Conservation (phyloP, 2,797 vertebrate species). For the Aplochiton taeniatus region DNA sequence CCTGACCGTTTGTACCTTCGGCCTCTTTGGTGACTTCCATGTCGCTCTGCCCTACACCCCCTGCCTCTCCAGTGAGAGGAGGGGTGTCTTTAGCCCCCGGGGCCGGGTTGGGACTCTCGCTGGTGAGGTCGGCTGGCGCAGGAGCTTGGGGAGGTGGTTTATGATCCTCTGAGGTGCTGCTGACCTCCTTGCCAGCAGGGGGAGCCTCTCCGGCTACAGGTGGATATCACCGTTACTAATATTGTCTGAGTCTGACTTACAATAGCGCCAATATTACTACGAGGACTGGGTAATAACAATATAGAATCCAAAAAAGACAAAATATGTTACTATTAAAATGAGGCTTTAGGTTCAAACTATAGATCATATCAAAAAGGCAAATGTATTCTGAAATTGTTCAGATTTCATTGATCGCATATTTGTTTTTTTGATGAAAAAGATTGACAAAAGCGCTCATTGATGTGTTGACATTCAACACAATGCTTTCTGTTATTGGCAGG, state of each 20-base stretch:
- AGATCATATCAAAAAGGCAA: no score
- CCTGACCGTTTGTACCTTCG: slow-evolving; percentile 78
- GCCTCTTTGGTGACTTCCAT: slow-evolving; percentile 76
- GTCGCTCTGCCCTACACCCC: slow-evolving; percentile 75
- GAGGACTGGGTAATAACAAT: no score
- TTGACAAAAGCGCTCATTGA: no score
- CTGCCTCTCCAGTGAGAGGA: slow-evolving; percentile 68
- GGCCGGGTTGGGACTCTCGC: slow-evolving; percentile 69
- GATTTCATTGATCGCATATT: no score
- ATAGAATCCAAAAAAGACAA: no score
- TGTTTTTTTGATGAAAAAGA: no score
- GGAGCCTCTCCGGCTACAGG: slow-evolving; percentile 66
- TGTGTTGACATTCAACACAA: no score
- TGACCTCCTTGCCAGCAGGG: slow-evolving; percentile 79
- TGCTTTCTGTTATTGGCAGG: no score
- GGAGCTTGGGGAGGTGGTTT: slow-evolving; percentile 74
- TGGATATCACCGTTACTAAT: slow-evolving; percentile 48
- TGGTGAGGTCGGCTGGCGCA: slow-evolving; percentile 67
- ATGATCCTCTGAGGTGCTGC: slow-evolving; percentile 71
- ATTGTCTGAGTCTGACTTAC: not conserved
- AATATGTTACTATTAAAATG: no score
- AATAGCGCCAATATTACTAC: not conserved
- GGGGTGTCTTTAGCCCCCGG: slow-evolving; percentile 71
- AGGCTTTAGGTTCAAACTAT: no score
- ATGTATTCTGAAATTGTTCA: no score